A percentile compares a stretch with the other conserved stretches of the same genome.
These are phyloP conservation scores for Andrena praecox DNA, from an alignment of 2,888 invertebrate species.

Conservation along the genomic window DNA sequence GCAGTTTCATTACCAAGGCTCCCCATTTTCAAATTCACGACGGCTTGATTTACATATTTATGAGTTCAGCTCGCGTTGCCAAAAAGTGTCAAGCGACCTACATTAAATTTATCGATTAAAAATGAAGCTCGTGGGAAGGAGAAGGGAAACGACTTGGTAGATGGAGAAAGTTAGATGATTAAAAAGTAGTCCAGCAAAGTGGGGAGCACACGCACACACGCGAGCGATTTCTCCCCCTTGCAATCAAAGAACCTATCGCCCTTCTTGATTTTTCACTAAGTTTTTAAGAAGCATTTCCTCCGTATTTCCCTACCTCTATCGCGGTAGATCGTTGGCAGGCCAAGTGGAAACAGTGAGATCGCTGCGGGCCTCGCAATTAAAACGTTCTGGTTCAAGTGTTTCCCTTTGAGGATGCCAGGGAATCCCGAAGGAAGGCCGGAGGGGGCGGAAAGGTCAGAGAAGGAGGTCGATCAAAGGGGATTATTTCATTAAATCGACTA, in stretches of 20 bases:
- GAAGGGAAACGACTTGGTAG: conserved; percentile 4
- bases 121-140: conserved; percentile 46
- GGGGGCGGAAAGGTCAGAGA: conserved; percentile 67
- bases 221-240: conserved; percentile 5
- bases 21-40: conserved; percentile 48
- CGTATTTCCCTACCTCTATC: conserved; percentile 46
- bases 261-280: conserved; percentile 64
- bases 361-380: conserved; percentile 81
- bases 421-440: conserved; percentile 66
- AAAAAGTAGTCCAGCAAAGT: conserved; percentile 43
- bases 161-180: conserved; percentile 27
- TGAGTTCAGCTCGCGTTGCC: conserved; percentile 11
- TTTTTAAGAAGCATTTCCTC: conserved; percentile 73
- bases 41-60: conserved; percentile 43
- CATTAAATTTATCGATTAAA: conserved; percentile 80
- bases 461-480: conserved; percentile 81
- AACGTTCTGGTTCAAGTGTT: conserved; percentile 83
- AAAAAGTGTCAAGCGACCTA: conserved; percentile 61
- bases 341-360: conserved; percentile 80
- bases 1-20: conserved; percentile 4
- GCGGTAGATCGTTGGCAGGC: conserved; percentile 67
- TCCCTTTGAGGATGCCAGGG: conserved; percentile 75
- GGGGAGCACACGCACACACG: conserved; percentile 23
- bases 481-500: conserved; percentile 84
- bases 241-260: conserved; percentile 64